These are phyloP conservation scores for Epinephelus lanceolatus DNA, from an alignment of 2,113 vertebrate genomes.

Conservation along the genomic window DNA sequence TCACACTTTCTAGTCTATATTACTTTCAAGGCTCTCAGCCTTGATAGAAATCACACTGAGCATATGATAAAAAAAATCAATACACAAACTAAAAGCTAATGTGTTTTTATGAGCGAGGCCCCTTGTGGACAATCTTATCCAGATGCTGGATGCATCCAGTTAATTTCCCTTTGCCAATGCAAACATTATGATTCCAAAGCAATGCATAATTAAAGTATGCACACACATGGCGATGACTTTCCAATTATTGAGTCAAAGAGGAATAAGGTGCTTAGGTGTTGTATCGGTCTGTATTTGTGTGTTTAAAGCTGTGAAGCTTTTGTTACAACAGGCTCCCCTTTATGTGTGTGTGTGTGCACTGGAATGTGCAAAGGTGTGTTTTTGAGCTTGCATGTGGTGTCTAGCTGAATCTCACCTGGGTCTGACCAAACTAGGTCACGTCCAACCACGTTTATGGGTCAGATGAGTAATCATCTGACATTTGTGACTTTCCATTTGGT, in stretches of 20 bases:
- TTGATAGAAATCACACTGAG: not conserved
- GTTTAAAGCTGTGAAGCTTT: constrained; percentile 35
- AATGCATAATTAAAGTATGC: not conserved
- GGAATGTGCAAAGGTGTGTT: constrained; percentile 30
- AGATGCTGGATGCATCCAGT: not conserved
- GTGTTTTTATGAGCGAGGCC: not conserved
- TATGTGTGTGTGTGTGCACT: constrained; percentile 36
- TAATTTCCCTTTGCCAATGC: not conserved
- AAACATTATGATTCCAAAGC: not conserved
- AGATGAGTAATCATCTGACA: constrained; percentile 55
- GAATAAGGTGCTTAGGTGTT: constrained; percentile 53
- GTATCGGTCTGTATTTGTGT: constrained; percentile 32
- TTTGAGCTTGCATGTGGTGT: constrained; percentile 39
- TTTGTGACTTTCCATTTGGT: constrained; percentile 51
- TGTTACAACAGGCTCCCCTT: constrained; percentile 22
- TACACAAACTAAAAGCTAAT: constrained; percentile 6
- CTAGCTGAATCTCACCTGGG: constrained; percentile 68
- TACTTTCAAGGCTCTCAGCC: not conserved
- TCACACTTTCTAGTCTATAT: not conserved
- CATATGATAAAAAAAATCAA: constrained; percentile 1
- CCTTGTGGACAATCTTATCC: not conserved
- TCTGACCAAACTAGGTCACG: constrained; percentile 68
- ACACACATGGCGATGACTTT: constrained; percentile 13
- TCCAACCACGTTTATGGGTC: constrained; percentile 51
- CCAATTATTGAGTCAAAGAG: constrained; percentile 29